Evolutionary conservation across 2,888 invertebrate genomes (phyloP).

Genomic region (Andricus quercusramuli): DNA sequence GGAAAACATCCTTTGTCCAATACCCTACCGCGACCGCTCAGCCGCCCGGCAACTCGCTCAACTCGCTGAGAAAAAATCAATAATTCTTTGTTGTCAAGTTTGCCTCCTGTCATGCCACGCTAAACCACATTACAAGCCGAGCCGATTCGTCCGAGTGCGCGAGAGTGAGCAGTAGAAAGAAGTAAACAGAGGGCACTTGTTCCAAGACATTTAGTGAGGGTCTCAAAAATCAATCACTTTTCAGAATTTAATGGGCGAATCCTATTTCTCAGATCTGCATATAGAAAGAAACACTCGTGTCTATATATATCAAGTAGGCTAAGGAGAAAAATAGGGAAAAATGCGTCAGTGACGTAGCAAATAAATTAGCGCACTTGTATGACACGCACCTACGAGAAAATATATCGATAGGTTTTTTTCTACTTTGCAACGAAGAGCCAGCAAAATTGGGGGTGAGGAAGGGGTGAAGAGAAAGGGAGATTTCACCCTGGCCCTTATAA

Average conservation of each 20-base stretch:
- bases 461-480: slow-evolving; percentile 40
- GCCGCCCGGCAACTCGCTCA: slow-evolving; percentile 75
- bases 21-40: slow-evolving; percentile 76
- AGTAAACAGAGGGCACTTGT: slow-evolving; percentile 40
- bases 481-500: slow-evolving; percentile 11
- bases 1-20: slow-evolving; percentile 78
- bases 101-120: slow-evolving; percentile 73
- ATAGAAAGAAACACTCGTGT: neutral
- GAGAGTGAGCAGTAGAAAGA: slow-evolving; percentile 58
- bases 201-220: neutral
- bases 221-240: neutral
- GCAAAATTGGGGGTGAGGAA: slow-evolving; percentile 41
- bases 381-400: slow-evolving; percentile 46
- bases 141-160: slow-evolving; percentile 58
- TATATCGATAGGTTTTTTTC: slow-evolving; percentile 27
- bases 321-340: slow-evolving; percentile 29
- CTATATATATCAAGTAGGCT: slow-evolving; percentile 25
- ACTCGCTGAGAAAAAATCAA: slow-evolving; percentile 76
- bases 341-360: slow-evolving; percentile 32
- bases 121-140: slow-evolving; percentile 70
- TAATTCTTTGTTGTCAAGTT: slow-evolving; percentile 77
- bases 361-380: slow-evolving; percentile 52
- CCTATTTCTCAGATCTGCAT: neutral
- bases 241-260: no score
- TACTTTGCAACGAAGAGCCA: neutral